Evolutionary conservation across 2,888 invertebrate genomes (phyloP), one percentile per base, ranked within the genome.

Genomic region (Sarcophaga rosellei): DNA sequence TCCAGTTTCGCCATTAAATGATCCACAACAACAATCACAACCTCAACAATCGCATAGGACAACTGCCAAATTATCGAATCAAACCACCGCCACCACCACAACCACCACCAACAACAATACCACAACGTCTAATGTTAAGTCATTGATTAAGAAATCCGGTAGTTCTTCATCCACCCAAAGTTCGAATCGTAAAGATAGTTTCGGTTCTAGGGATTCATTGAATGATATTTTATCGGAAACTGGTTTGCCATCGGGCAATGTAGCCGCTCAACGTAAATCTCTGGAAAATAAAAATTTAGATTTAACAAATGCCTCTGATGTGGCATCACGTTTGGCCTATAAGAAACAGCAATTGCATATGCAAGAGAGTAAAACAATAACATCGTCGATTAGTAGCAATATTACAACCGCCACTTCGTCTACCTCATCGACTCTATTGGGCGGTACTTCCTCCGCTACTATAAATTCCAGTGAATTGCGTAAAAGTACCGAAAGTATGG

Each of bases 241-340:
- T 77, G 92, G 92, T 8, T 89, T 93, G 88, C 90, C 91, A 84
- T 91, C 91, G 59, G 93, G 93, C 77, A 94, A 93, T 90, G 93
- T 94, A 87, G 94, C 94, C n/a, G 93, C 94, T 62, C 94, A 94
- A 91, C 93, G 94, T 89, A 94, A 94, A 90, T 94, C 94, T 21
- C 89, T 94, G 88, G 93, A 93, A 88, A 93, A 91, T 86, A 93
- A 93, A 89, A 92, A 91, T 85, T 89, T 92, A 17, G 93, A 93
- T 87, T 87, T 92, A 82, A 90, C 90, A 83, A 92, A 92, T 83
- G 87, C 90, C 35, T 88, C 89, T 82, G 89, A 89, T 84, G 88
- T 81, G 65, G 87, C 78, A 23, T 57, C 80, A 12, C 88, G 89
- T 72, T 77, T 89, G 88, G 88, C 78, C 8, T 88, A 90, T 59